Evolutionary conservation across 2,113 vertebrate species (phyloP), one percentile per base, ranked within the genome.

Genomic region (Nicator chloris): DNA sequence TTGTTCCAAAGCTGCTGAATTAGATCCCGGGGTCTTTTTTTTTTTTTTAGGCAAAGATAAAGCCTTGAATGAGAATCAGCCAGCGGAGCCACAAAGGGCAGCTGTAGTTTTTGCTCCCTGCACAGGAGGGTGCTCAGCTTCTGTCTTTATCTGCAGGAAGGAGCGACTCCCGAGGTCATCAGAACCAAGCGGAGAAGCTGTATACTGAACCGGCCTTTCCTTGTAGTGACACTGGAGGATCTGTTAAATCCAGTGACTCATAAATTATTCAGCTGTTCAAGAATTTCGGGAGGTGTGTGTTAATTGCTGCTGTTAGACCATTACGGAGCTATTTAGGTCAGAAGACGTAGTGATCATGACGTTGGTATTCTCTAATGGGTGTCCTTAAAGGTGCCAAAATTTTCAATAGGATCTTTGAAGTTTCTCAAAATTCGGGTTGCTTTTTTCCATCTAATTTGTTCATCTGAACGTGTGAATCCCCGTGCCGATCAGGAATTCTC

Each of bases 101-200:
- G 96, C 59, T 96, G 96, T 70, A 97, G 78, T 97, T 97, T 96
- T 86, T 93, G 91, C 91, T 97, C 51, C 4, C 80, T 96, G 92
- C 95, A 82, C 96, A 96, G 95, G 96, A 95, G 95, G 96, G 96
- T 97, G 96, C 96, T 97, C 95, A 93, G 60, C 88, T 78, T 91
- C 95, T 92, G 56, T 94, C 64, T 93, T 92, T 88, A 75, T 75
- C 60, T 1, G 7, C 60, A 26, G 70, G 60, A 86, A 93, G 44
- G 68, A 86, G 80, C 15, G 3, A 64, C 66, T 90, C 39, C 80
- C 86, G 11, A 53, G 92, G 44, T 64, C 91, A 71, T 47, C 69
- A 44, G 54, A 33, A 45, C 24, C 40, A 59, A 83, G 85, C 13
- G 60, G 35, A 88, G 82, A 51, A 90, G 69, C 82, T 79, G 44